Evolutionary conservation across 2,113 vertebrate species (phyloP), one percentile per base, ranked within the genome.

Genomic region (Entomyzon cyanotis): DNA sequence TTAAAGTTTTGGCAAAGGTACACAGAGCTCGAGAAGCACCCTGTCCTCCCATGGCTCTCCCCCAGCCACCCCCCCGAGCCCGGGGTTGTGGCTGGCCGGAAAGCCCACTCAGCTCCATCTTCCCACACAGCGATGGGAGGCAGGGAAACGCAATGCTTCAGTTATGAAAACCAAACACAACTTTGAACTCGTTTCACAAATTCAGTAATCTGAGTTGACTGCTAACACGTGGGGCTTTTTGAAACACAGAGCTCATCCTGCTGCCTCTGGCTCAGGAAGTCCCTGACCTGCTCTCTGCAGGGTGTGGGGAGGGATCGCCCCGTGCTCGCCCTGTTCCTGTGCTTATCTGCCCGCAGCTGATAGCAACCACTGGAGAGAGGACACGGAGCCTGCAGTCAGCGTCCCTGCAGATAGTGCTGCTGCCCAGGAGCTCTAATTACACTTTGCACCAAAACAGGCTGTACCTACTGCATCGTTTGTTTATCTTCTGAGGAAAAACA

Each of bases 101-200:
- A 65, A 47, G 52, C 37, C 35, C 44, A 33, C 84, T 30, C 47
- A 52, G 80, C 73, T 89, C 42, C 68, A 67, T 64, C 91, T 87
- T 90, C 76, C 86, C 52, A 46, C 37, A 31, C 60, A 31, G 0
- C 0, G 0, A 39, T 4, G n/a, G 47, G 30, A 70, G 39, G 37
- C 59, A 65, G 47, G 28, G 30, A 69, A 74, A 67, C 4, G 16
- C 52, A 70, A 47, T 33, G 64, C 71, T 77, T 30, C 30, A 25
- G 55, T 81, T 92, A 55, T 3, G 52, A 80, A 85, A 95, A 88
- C n/a, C 87, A 91, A 91, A 46, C 64, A 27, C 37, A 63, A 60
- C 52, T 83, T 62, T 73, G 75, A 85, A 79, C 77, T 84, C 0
- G 0, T 67, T 80, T 89, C 71, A 67, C 44, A 70, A 37, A 67